Conservation (phyloP, 2,113 vertebrate species). For the Ctenomys sociabilis region DNA sequence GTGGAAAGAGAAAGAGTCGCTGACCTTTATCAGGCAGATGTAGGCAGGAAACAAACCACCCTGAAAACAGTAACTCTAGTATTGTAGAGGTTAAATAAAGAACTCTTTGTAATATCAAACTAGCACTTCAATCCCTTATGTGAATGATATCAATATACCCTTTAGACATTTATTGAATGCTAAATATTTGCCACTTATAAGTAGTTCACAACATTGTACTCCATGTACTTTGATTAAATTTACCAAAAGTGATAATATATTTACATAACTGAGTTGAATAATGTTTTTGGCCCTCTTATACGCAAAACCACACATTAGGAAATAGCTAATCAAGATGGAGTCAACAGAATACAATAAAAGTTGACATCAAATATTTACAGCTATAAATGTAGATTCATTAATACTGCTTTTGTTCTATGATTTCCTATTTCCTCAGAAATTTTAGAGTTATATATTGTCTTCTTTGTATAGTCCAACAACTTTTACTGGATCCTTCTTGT, state of each 20-base stretch:
- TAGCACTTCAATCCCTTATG: background rate
- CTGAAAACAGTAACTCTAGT: conserved; percentile 18
- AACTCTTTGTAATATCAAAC: conserved; percentile 33
- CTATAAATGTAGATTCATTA: conserved; percentile 16
- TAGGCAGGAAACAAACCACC: background rate
- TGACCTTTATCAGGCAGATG: conserved; percentile 53
- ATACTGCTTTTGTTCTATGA: conserved; percentile 2
- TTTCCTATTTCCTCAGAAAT: background rate
- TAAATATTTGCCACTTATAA: conserved; percentile 35
- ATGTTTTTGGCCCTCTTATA: conserved; percentile 40
- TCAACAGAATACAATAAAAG: background rate
- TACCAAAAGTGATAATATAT: background rate
- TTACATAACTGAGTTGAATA: conserved; percentile 22
- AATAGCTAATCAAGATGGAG: background rate
- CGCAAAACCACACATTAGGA: background rate
- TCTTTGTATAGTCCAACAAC: background rate
- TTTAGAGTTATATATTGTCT: conserved; percentile 2
- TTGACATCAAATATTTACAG: conserved; percentile 48
- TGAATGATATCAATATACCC: conserved; percentile 38
- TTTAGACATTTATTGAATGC: conserved; percentile 41
- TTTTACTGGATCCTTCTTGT: background rate
- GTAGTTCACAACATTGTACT: conserved; percentile 4
- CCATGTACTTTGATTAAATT: conserved; percentile 22
- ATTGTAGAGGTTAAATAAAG: conserved; percentile 42
- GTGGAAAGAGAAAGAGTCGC: conserved; percentile 48